Conservation (phyloP, 2,113 vertebrate species). For the Dermatemys mawii region DNA sequence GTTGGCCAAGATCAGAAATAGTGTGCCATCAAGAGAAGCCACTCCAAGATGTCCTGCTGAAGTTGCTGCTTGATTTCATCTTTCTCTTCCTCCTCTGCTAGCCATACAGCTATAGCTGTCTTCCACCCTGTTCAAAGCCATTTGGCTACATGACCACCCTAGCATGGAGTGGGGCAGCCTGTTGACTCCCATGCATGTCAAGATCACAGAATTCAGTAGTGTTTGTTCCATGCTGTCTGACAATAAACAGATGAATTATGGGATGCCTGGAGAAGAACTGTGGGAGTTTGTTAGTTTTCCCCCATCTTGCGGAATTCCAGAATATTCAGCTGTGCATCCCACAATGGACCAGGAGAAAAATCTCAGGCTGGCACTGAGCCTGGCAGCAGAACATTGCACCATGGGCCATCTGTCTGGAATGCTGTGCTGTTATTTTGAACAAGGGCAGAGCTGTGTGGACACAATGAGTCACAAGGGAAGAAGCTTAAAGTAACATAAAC, state of each 20-base stretch:
- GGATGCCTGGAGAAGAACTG: background rate
- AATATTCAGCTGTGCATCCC: background rate
- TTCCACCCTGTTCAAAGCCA: background rate
- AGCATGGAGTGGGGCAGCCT: too few species aligned
- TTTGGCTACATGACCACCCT: background rate
- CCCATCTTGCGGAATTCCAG: background rate
- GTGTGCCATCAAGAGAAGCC: too few species aligned
- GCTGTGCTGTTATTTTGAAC: background rate
- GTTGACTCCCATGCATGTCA: background rate
- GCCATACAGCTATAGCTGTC: background rate
- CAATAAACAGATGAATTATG: background rate
- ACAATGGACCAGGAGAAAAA: background rate
- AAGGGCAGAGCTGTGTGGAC: background rate
- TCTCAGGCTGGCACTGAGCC: background rate
- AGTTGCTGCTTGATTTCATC: too few species aligned
- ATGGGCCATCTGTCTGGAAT: background rate
- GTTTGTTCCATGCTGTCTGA: background rate
- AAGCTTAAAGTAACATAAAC: background rate
- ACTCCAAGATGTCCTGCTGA: too few species aligned
- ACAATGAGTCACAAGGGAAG: background rate
- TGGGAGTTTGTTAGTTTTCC: constrained; percentile 23
- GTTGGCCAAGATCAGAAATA: too few species aligned
- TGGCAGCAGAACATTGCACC: background rate
- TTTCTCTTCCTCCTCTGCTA: background rate
- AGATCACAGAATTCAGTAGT: background rate